These are phyloP conservation scores for Pogonocherus hispidulus DNA, from an alignment of 2,888 invertebrate species.

Conservation along the genomic window DNA sequence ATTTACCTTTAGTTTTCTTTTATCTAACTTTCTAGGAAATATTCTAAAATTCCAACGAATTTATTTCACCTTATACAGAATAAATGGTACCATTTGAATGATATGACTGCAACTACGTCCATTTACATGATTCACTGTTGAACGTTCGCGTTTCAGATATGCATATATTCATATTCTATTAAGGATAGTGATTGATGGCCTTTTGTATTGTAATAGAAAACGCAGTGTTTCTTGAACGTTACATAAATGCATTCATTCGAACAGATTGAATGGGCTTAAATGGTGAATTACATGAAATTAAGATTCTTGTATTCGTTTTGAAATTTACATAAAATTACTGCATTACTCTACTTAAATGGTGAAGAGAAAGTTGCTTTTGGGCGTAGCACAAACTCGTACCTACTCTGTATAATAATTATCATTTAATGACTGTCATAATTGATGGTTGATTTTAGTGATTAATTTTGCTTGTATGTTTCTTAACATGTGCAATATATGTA, in stretches of 20 bases:
- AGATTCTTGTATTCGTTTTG: neutral
- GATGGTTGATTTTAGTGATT: neutral
- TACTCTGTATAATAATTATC: neutral
- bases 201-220: neutral
- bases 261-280: neutral
- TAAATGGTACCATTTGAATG: too few species aligned
- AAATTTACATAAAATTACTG: neutral
- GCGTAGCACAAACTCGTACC: neutral
- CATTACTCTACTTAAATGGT: neutral
- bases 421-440: neutral
- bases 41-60: too few species aligned
- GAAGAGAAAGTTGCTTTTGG: slow-evolving; percentile 8
- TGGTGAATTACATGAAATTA: neutral
- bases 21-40: too few species aligned
- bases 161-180: neutral
- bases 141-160: neutral
- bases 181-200: neutral
- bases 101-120: too few species aligned
- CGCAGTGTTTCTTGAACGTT: neutral
- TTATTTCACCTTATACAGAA: too few species aligned
- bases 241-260: neutral
- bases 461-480: too few species aligned
- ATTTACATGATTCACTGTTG: too few species aligned
- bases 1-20: too few species aligned
- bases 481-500: too few species aligned